These are phyloP conservation scores for Himalopsyche japonica DNA, from an alignment of 2,888 invertebrate species.

Conservation along the genomic window DNA sequence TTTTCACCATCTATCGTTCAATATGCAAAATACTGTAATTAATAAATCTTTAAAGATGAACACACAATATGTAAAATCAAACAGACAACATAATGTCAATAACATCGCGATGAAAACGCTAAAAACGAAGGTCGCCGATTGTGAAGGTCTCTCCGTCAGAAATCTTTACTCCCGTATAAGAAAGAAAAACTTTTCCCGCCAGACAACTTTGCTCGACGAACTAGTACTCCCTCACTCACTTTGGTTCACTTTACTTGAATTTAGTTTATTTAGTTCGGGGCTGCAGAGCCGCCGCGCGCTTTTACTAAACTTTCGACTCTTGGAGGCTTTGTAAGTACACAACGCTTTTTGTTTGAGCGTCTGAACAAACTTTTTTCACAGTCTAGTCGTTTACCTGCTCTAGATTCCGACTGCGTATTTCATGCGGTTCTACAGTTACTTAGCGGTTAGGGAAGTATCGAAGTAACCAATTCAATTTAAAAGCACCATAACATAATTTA, in stretches of 20 bases:
- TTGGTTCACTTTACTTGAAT: neutral
- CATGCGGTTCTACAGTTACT: neutral
- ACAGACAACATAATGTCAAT: too few relatives aligned
- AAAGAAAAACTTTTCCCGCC: neutral
- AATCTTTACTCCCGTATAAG: neutral
- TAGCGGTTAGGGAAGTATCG: neutral
- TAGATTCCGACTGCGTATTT: neutral
- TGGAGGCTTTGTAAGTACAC: neutral
- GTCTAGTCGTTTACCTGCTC: neutral
- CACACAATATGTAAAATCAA: too few relatives aligned
- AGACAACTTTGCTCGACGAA: neutral
- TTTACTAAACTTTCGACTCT: neutral
- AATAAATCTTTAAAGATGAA: too few relatives aligned
- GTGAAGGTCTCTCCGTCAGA: neutral
- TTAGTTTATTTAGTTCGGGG: neutral
- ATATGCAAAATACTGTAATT: too few relatives aligned
- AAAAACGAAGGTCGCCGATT: neutral
- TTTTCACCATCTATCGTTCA: too few relatives aligned
- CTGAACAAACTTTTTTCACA: neutral
- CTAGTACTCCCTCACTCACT: neutral
- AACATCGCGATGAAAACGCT: neutral
- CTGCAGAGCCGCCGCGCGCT: neutral
- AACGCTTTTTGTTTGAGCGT: neutral
- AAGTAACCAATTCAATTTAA: neutral
- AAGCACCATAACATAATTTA: too few relatives aligned